Percentiles rank a stretch among this genome's conserved stretches.
Evolutionary conservation across 2,888 invertebrate genomes (phyloP).

Genomic region (Cecidostiba fungosa): DNA sequence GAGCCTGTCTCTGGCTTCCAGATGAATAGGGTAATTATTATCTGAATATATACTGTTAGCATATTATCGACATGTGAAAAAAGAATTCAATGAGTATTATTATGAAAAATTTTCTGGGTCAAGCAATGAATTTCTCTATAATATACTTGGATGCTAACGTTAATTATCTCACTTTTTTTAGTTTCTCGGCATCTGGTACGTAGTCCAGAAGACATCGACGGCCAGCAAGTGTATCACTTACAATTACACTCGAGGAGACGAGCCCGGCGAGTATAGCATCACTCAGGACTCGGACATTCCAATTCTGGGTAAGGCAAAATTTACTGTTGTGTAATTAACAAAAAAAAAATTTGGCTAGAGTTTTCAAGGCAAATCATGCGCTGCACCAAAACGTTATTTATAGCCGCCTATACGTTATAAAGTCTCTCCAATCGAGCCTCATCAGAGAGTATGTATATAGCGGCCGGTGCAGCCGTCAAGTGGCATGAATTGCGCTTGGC

Average conservation of each 20-base stretch:
- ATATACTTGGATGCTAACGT: background rate
- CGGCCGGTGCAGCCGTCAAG: slow-evolving; percentile 73
- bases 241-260: slow-evolving; percentile 87
- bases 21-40: slow-evolving; percentile 85
- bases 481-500: slow-evolving; percentile 71
- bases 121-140: too few species aligned
- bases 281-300: slow-evolving; percentile 88
- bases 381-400: background rate
- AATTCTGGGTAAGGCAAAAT: slow-evolving; percentile 72
- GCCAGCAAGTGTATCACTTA: slow-evolving; percentile 90
- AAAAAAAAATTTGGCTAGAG: background rate
- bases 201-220: slow-evolving; percentile 91
- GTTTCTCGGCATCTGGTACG: slow-evolving; percentile 91
- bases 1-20: slow-evolving; percentile 88
- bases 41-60: background rate
- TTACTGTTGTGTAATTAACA: background rate
- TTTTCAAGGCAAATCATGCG: slow-evolving; percentile 32
- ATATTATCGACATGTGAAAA: background rate
- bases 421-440: slow-evolving; percentile 61
- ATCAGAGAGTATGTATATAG: slow-evolving; percentile 68
- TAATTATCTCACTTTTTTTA: slow-evolving; percentile 74
- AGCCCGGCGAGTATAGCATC: slow-evolving; percentile 86
- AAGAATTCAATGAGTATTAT: background rate
- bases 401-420: background rate
- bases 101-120: background rate